Base-by-base conservation (phyloP, 2,888 invertebrate species). In the Ichneumoninae sp. region DNA sequence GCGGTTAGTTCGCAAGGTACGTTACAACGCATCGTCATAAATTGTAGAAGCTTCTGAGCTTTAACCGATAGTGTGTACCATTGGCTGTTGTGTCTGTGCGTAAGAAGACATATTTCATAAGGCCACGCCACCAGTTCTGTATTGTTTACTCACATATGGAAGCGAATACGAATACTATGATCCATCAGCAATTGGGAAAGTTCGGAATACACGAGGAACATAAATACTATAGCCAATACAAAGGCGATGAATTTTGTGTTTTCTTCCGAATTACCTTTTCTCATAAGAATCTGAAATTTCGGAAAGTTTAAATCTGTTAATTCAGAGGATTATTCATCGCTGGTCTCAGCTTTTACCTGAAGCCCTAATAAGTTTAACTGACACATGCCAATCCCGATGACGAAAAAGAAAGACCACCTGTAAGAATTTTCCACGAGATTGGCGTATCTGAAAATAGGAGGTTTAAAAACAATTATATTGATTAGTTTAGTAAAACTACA, bases 1-100 rank as follows among this genome's bases (percentile, higher is more conserved):
- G 22, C 22, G 22, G 22, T 22, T 22, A 22, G 22, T 22, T 22
- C 22, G 22, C 22, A 22, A 22, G 22, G 22, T 22, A n/a, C 19
- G 13, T 30, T 33, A n/a, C 69, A 60, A 50, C 69, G 68, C 60
- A 81, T 60, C 7, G 13, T 50, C 16, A 81, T 33, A 1, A 50
- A 10, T 6, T 26, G 44, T 1, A 81, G 7, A 19, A 81, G 74
- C 68, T 75, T 81, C n/a, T 69, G 47, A 19, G 69, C 65, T 50
- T 30, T 22, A 4, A 69, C 5, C 19, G 81, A 81, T 13, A 60
- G 26, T 6, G 26, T 40, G 30, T 63, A 69, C 81, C 75, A 75
- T 22, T 69, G 36, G 16, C 44, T 57, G 26, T 57, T 60, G 7
- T 30, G 33, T 68, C 81, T 81, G 52, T n/a, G 19, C 1, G 19